These are phyloP conservation scores for Chunga burmeisteri DNA, from an alignment of 2,113 vertebrate species.

Conservation along the genomic window DNA sequence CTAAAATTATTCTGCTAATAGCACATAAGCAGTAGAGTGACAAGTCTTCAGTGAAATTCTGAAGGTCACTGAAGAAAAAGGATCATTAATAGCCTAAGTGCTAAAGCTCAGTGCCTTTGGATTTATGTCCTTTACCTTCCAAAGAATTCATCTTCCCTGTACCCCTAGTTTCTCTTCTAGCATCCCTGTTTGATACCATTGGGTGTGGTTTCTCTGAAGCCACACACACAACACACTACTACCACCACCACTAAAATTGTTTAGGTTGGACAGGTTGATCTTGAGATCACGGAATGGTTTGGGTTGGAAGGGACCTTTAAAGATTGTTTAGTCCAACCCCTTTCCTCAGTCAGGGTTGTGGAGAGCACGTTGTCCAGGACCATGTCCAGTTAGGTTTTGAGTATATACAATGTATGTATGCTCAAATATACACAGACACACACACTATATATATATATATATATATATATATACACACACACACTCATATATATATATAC, in stretches of 20 bases:
- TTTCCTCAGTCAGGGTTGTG: neutral
- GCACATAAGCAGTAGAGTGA: neutral
- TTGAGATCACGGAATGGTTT: neutral
- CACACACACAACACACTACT: too few relatives aligned
- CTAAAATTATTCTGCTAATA: neutral
- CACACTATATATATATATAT: neutral
- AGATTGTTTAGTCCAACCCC: neutral
- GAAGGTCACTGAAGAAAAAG: neutral
- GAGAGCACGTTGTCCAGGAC: neutral
- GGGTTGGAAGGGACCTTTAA: neutral
- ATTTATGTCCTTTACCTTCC: neutral
- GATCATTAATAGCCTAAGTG: neutral
- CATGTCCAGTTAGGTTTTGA: neutral
- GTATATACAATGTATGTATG: neutral
- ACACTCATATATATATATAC: neutral
- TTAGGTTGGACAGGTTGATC: neutral
- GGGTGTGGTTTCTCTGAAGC: neutral
- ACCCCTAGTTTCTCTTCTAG: neutral
- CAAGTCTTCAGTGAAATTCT: neutral
- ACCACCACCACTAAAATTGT: neutral
- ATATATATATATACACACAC: neutral
- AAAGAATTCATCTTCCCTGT: neutral
- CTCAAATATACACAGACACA: neutral
- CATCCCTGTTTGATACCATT: neutral
- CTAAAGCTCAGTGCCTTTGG: neutral